These are phyloP conservation scores for Cheiracanthium punctorium DNA, from an alignment of 2,888 invertebrate genomes.

Conservation along the genomic window DNA sequence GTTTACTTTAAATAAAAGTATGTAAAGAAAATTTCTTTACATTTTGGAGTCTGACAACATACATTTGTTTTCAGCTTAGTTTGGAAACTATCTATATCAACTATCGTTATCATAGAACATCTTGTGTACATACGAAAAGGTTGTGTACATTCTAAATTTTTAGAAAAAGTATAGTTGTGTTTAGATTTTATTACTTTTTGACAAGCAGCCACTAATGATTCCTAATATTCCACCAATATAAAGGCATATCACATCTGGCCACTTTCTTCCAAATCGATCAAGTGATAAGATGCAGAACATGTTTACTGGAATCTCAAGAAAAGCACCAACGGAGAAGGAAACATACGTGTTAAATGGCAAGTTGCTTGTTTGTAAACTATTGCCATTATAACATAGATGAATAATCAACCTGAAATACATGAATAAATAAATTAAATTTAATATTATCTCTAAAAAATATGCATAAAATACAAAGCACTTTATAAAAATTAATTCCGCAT, in stretches of 20 bases:
- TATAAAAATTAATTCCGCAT: too few species aligned
- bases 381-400: slow-evolving; percentile 63
- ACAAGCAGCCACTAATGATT: slow-evolving; percentile 78
- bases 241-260: slow-evolving; percentile 81
- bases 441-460: too few species aligned
- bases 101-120: too few species aligned
- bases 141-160: too few species aligned
- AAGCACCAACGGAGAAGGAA: slow-evolving; percentile 68
- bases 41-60: too few species aligned
- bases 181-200: slow-evolving; percentile 27
- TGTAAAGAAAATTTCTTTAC: too few species aligned
- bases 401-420: slow-evolving; percentile 47
- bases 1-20: too few species aligned
- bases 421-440: neutral
- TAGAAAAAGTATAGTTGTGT: too few species aligned
- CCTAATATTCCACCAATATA: slow-evolving; percentile 87
- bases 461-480: too few species aligned
- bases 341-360: slow-evolving; percentile 64
- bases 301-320: slow-evolving; percentile 67
- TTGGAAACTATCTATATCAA: too few species aligned
- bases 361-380: slow-evolving; percentile 53
- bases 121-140: too few species aligned
- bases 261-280: slow-evolving; percentile 67
- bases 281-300: slow-evolving; percentile 67
- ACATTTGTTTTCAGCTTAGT: too few species aligned